Percentiles rank a stretch among this genome's conserved stretches.
Evolutionary conservation across 2,113 vertebrate species (phyloP).

Genomic region (Narcine bancroftii): DNA sequence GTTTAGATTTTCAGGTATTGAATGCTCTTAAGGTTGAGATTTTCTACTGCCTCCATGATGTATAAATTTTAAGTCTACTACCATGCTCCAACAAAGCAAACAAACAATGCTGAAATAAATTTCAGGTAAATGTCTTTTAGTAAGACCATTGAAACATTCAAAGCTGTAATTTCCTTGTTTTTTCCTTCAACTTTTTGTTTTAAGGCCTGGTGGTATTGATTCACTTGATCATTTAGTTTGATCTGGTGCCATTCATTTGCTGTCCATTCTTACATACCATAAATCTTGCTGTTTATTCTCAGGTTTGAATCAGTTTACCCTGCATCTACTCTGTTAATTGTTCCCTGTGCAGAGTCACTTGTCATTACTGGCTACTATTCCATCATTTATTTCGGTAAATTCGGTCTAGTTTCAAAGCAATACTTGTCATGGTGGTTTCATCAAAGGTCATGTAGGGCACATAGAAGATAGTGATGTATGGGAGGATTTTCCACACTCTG

Average conservation of each 20-base stretch:
- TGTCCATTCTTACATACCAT: neutral
- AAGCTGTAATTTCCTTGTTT: neutral
- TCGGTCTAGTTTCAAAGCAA: neutral
- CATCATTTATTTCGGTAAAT: neutral
- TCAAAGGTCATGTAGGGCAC: neutral
- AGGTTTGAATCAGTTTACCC: neutral
- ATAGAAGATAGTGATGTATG: neutral
- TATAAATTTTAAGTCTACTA: neutral
- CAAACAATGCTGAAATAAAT: neutral
- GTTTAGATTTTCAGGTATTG: neutral
- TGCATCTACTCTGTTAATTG: neutral
- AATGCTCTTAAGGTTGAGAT: neutral
- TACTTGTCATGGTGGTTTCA: neutral
- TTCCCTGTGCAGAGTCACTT: neutral
- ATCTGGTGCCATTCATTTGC: neutral
- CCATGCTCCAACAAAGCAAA: neutral
- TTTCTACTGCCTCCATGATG: neutral
- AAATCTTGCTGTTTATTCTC: neutral
- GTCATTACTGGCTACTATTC: neutral
- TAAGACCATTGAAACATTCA: constrained; percentile 10
- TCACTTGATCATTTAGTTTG: constrained; percentile 4
- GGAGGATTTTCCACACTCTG: neutral
- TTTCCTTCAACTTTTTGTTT: neutral
- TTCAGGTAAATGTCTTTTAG: neutral
- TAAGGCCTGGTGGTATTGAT: neutral